Percentiles rank a stretch among this genome's conserved stretches.
These are phyloP conservation scores for Strix occidentalis DNA, from an alignment of 2,797 vertebrate genomes.

Conservation along the genomic window DNA sequence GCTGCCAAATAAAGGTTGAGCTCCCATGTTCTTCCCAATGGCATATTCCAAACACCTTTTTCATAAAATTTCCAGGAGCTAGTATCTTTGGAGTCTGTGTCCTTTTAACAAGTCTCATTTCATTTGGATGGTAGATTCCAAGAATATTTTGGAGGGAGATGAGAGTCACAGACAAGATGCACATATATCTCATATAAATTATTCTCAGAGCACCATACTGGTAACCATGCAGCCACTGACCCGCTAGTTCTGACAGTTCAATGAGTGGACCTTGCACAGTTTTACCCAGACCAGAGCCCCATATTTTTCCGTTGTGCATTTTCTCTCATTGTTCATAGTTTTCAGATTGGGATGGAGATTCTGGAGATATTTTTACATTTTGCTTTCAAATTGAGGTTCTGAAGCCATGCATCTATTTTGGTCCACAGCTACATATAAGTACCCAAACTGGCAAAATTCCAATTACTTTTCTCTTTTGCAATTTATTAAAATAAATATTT, in stretches of 20 bases:
- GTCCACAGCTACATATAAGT: background rate
- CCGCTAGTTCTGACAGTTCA: background rate
- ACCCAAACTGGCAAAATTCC: background rate
- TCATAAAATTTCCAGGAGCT: background rate
- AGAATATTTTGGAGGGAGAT: background rate
- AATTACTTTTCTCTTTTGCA: background rate
- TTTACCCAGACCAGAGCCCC: background rate
- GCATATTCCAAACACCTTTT: background rate
- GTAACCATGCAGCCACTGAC: background rate
- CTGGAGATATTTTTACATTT: background rate
- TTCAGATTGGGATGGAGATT: background rate
- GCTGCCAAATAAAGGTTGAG: background rate
- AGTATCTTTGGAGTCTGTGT: background rate
- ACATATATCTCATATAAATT: background rate
- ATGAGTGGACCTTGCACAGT: background rate
- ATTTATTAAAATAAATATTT: background rate
- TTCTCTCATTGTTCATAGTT: background rate
- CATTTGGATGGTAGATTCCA: background rate
- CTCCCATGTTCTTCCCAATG: background rate
- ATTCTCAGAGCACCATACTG: background rate
- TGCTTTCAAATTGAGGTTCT: background rate
- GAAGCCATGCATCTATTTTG: background rate
- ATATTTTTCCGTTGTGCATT: background rate
- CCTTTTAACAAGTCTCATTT: background rate
- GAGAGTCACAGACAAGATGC: background rate